Conservation (phyloP, 2,888 invertebrate genomes). For the Ischnura elegans region DNA sequence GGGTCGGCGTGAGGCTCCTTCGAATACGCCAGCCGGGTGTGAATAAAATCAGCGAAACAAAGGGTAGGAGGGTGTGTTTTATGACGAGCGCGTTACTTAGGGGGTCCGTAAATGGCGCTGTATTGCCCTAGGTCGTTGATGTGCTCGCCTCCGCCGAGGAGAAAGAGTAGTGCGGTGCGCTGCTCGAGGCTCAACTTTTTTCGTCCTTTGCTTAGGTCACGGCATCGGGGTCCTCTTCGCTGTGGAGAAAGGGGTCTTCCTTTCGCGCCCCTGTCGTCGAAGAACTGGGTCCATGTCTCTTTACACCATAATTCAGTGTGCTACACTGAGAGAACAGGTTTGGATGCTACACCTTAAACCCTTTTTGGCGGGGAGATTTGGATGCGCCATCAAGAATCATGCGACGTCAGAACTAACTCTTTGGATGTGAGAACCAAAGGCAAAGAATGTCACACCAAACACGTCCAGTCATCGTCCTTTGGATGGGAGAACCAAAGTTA, state of each 20-base stretch:
- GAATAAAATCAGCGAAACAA: not conserved
- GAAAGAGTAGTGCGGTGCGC: not conserved
- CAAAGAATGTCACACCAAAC: no score
- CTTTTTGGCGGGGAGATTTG: no score
- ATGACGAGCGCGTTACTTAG: not conserved
- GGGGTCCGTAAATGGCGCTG: constrained; percentile 20
- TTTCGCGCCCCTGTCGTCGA: not conserved
- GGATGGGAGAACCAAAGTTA: no score
- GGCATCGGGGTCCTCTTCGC: not conserved
- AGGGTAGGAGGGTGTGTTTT: not conserved
- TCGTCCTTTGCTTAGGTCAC: constrained; percentile 2
- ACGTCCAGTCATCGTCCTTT: no score
- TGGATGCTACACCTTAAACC: no score
- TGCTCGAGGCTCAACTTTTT: not conserved
- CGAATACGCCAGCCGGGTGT: not conserved
- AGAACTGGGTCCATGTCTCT: no score
- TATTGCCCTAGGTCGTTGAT: not conserved
- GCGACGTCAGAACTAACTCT: no score
- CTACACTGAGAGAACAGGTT: no score
- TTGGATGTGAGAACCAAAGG: no score
- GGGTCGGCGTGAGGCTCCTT: not conserved
- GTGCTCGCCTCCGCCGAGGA: not conserved
- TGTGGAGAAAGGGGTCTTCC: not conserved
- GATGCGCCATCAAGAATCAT: no score
- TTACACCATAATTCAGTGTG: no score